These are phyloP conservation scores for Portunus trituberculatus DNA, from an alignment of 1,140 invertebrate species.

Conservation along the genomic window DNA sequence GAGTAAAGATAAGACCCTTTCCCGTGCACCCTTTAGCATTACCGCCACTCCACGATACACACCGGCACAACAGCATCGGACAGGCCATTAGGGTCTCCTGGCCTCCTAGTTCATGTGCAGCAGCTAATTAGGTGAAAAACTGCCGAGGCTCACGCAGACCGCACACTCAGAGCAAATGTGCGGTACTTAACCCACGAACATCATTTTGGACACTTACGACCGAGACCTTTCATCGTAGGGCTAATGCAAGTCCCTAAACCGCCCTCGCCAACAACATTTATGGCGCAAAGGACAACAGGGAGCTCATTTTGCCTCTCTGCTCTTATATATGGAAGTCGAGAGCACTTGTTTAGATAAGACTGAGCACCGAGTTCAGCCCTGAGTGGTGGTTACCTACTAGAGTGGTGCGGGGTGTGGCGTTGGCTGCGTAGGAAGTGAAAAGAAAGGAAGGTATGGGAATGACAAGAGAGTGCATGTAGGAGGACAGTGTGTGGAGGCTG, in stretches of 20 bases:
- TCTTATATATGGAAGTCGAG: too few species aligned
- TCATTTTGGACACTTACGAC: background rate
- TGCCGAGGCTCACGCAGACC: background rate
- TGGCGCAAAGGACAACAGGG: background rate
- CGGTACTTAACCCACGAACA: background rate
- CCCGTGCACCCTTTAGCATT: background rate
- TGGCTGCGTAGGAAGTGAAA: too few species aligned
- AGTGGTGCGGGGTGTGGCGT: too few species aligned
- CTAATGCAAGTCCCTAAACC: background rate
- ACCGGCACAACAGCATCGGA: background rate
- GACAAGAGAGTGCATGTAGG: too few species aligned
- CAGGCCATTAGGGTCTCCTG: background rate
- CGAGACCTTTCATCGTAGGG: background rate
- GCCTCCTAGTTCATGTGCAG: background rate
- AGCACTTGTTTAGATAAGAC: too few species aligned
- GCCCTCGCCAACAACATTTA: background rate
- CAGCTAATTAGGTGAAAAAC: constrained; percentile 2
- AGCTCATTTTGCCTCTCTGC: background rate
- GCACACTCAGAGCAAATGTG: background rate
- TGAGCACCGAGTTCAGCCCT: too few species aligned
- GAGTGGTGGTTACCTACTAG: too few species aligned
- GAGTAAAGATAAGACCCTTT: background rate
- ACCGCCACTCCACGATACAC: background rate
- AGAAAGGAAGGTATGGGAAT: too few species aligned
- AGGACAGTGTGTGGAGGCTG: too few species aligned